Evolutionary conservation across 2,797 vertebrate species (phyloP), one percentile per base, ranked within the genome.

Genomic region (Microtus obscurus): DNA sequence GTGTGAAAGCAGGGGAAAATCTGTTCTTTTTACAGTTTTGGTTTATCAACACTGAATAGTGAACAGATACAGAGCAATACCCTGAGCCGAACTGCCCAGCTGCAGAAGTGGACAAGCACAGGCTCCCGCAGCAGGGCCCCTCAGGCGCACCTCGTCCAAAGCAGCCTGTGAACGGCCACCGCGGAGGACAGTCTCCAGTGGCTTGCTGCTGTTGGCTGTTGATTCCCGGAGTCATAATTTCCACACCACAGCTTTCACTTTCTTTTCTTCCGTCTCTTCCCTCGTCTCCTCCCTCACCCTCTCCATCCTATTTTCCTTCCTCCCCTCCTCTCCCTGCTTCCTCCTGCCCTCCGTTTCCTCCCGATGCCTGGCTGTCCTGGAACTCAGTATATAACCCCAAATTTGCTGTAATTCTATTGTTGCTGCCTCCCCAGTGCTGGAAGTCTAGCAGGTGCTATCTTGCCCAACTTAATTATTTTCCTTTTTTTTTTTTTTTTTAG

Each of bases 1-100:
- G 51, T 90, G 83, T 74, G 87, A 90, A 94, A 93, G 71, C 13
- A 65, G 51, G 29, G 13, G 56, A n/a, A 83, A 85, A 21, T 77
- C 81, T 59, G 31, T 14, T 71, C 25, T 87, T 95, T 95, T 56
- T 4, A 17, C 74, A 59, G 10, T 29, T 51, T 90, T 80, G 65
- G 5, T 74, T 74, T 92, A 78, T 82, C 59, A 74, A n/a, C 43
- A 31, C n/a, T 53, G 59, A 40, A 21, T 51, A 34, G 51, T 76
- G 65, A 83, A 17, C 45, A 73, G 40, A 0, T 65, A 73, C 31
- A 34, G 82, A 81, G 51, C 48, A 31, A 59, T 48, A 51, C 5
- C 5, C 69, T 48, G 8, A 56, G 21, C 23, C 21, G 29, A n/a
- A 51, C n/a, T 56, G 17, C 2, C 48, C 25, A 76, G 29, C 8